Conservation (phyloP, 2,888 invertebrate genomes). For the Tetragonula carbonaria region DNA sequence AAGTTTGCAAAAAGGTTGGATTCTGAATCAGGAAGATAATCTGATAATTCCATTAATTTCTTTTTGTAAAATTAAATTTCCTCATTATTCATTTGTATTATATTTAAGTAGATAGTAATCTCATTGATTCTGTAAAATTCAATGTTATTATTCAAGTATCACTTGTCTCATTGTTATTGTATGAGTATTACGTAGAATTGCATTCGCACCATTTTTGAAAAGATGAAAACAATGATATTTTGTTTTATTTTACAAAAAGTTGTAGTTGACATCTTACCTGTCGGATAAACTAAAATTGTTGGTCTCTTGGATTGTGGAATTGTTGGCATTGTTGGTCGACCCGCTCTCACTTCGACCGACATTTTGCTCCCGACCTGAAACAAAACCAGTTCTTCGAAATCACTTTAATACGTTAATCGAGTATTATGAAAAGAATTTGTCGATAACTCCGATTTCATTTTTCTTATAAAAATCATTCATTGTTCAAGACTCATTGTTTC, state of each 20-base stretch:
- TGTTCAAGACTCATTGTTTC: neutral
- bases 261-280: slow-evolving; percentile 85
- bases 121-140: neutral
- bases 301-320: slow-evolving; percentile 88
- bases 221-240: too few relatives aligned
- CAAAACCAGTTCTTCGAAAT: slow-evolving; percentile 15
- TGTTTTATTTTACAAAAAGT: too few relatives aligned
- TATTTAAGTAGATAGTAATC: neutral
- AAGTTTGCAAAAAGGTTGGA: neutral
- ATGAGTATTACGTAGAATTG: neutral
- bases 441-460: neutral
- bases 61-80: neutral
- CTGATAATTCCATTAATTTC: neutral
- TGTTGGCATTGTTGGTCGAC: slow-evolving; percentile 80
- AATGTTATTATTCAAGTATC: neutral
- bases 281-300: slow-evolving; percentile 90
- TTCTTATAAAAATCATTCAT: neutral
- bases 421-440: neutral
- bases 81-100: too few relatives aligned
- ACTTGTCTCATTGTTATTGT: neutral
- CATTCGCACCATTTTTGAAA: neutral
- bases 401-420: neutral
- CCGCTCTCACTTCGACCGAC: slow-evolving; percentile 77
- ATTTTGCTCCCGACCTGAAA: slow-evolving; percentile 62
- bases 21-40: neutral